phyloP scores from a whole-genome alignment of 2,113 vertebrate species.

The Scolopax mira region DNA sequence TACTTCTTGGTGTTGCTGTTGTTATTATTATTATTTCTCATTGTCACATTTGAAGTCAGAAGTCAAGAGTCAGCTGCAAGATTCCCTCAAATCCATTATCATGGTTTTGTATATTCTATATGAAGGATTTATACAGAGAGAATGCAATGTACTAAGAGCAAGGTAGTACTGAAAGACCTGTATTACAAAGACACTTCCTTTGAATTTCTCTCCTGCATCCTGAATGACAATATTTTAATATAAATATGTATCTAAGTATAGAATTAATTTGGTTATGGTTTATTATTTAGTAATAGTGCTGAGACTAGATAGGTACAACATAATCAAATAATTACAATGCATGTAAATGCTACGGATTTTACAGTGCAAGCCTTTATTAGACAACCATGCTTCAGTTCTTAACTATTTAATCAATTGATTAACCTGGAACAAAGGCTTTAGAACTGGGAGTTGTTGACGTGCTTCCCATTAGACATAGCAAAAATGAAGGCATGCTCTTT shows the following conservation, averaged over 20 bases:
- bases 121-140: not conserved
- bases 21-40: not conserved
- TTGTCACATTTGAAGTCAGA: not conserved
- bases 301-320: not conserved
- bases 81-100: not conserved
- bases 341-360: not conserved
- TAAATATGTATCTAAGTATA: not conserved
- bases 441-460: not conserved
- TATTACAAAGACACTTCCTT: not conserved
- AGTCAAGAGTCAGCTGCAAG: not conserved
- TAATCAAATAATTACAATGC: not conserved
- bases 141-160: not conserved
- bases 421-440: not conserved
- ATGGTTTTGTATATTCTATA: not conserved
- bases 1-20: not conserved
- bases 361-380: not conserved
- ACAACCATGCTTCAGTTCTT: not conserved
- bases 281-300: not conserved
- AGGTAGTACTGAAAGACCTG: not conserved
- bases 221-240: not conserved
- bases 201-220: not conserved
- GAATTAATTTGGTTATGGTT: not conserved
- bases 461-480: not conserved
- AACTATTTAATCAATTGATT: not conserved
- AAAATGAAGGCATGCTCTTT: not conserved